Conservation (phyloP, 2,113 vertebrate genomes). For the Apodemus sylvaticus region DNA sequence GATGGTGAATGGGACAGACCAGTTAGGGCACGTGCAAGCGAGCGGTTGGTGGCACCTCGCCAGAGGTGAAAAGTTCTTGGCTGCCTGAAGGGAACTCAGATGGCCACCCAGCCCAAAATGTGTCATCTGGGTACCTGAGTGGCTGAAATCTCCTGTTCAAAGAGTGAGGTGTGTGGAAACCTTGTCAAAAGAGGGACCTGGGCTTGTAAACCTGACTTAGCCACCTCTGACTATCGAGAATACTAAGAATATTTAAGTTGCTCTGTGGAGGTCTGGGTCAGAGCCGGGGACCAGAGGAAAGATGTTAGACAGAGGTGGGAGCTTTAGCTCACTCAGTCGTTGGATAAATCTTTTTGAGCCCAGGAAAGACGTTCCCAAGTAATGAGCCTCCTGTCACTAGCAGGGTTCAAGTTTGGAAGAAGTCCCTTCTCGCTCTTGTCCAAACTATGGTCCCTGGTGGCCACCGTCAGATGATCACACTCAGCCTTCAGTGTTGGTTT, state of each 20-base stretch:
- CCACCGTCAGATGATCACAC: no score
- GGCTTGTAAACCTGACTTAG: not conserved
- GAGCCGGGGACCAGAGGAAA: not conserved
- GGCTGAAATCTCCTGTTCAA: not conserved
- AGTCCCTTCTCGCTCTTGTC: not conserved
- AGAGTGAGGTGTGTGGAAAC: not conserved
- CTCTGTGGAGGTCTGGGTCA: not conserved
- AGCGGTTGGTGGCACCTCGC: not conserved
- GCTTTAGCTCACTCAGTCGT: not conserved
- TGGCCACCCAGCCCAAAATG: not conserved
- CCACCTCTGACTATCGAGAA: not conserved
- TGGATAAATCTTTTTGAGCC: not conserved
- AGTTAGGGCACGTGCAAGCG: rapidly evolving
- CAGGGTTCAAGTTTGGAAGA: not conserved
- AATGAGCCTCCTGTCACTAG: not conserved
- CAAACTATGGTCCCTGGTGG: not conserved
- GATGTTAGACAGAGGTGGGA: not conserved
- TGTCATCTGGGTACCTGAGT: not conserved
- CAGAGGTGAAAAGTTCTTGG: not conserved
- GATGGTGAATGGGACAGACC: not conserved
- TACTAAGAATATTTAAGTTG: not conserved
- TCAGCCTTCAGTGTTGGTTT: no score
- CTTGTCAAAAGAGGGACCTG: not conserved
- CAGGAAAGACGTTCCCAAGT: not conserved
- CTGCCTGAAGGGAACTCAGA: not conserved